Conservation (phyloP, 2,797 vertebrate genomes). For the Clarias fuscus region DNA sequence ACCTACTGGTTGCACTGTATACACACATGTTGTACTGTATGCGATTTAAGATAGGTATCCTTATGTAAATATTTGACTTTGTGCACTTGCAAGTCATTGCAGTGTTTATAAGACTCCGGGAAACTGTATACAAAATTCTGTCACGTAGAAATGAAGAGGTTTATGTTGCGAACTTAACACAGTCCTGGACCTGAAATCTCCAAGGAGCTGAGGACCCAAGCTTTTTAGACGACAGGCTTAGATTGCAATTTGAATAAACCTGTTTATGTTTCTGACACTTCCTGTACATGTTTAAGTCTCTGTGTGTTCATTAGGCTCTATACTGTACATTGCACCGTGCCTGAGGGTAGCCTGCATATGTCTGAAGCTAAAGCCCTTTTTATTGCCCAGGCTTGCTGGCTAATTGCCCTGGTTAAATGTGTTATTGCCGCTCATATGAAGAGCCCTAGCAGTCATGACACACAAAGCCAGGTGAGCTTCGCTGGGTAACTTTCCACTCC, state of each 20-base stretch:
- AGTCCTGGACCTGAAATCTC: not conserved
- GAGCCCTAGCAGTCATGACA: conserved; percentile 50
- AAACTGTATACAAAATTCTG: conserved; percentile 1
- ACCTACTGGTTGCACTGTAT: not conserved
- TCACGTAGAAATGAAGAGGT: not conserved
- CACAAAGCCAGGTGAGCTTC: conserved; percentile 49
- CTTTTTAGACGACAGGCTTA: not conserved
- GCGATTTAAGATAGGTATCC: not conserved
- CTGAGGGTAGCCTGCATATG: conserved; percentile 31
- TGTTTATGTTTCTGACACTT: not conserved
- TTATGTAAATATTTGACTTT: conserved; percentile 3
- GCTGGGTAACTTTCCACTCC: conserved; percentile 75
- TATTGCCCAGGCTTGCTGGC: conserved; percentile 46
- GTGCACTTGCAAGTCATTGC: not conserved
- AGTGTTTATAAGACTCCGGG: not conserved
- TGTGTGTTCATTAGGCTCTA: conserved; percentile 31
- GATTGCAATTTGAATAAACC: conserved; percentile 6
- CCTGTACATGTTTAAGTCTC: conserved; percentile 10
- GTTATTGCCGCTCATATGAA: conserved; percentile 60
- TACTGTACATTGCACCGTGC: conserved; percentile 36
- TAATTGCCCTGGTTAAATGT: conserved; percentile 60
- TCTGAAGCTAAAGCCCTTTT: conserved; percentile 55
- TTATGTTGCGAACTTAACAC: not conserved
- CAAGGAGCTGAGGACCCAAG: not conserved
- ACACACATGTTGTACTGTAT: not conserved